Percentiles rank a stretch among this genome's conserved stretches.
phyloP scores from a whole-genome alignment of 2,113 vertebrate species.

The Triplophysa tibetana region DNA sequence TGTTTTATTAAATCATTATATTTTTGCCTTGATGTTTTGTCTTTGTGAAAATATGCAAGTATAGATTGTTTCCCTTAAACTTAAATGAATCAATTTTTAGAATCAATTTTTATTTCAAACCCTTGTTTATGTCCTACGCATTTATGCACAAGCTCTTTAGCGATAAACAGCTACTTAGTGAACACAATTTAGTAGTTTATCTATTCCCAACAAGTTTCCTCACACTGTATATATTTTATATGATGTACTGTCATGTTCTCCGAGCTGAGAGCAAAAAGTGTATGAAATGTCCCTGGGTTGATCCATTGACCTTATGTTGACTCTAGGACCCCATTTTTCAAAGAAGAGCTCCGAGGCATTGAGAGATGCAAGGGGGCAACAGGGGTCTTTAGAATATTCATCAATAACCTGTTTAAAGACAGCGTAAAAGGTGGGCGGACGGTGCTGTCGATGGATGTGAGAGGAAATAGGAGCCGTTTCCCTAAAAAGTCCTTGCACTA shows the following conservation, averaged over 20 bases:
- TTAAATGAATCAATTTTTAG: too few relatives aligned
- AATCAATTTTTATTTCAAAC: too few relatives aligned
- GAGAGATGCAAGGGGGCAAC: slow-evolving; percentile 50
- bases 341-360: slow-evolving; percentile 57
- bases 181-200: slow-evolving; percentile 17
- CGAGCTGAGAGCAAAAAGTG: slow-evolving; percentile 63
- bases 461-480: slow-evolving; percentile 58
- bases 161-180: neutral
- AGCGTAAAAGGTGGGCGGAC: slow-evolving; percentile 24
- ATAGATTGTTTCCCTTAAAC: too few relatives aligned
- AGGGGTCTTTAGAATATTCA: slow-evolving; percentile 67
- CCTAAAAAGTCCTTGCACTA: slow-evolving; percentile 66
- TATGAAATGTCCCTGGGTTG: slow-evolving; percentile 67
- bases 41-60: too few relatives aligned
- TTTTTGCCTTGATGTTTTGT: too few relatives aligned
- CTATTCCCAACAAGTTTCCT: slow-evolving; percentile 12
- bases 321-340: slow-evolving; percentile 73
- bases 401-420: slow-evolving; percentile 68
- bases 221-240: slow-evolving; percentile 53
- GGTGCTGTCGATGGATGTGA: slow-evolving; percentile 25
- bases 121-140: too few relatives aligned
- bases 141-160: neutral
- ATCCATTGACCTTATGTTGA: slow-evolving; percentile 74
- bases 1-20: too few relatives aligned
- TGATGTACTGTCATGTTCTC: slow-evolving; percentile 62